Evolutionary conservation across 2,113 vertebrate genomes (phyloP).

Genomic region (Lepisosteus osseus): DNA sequence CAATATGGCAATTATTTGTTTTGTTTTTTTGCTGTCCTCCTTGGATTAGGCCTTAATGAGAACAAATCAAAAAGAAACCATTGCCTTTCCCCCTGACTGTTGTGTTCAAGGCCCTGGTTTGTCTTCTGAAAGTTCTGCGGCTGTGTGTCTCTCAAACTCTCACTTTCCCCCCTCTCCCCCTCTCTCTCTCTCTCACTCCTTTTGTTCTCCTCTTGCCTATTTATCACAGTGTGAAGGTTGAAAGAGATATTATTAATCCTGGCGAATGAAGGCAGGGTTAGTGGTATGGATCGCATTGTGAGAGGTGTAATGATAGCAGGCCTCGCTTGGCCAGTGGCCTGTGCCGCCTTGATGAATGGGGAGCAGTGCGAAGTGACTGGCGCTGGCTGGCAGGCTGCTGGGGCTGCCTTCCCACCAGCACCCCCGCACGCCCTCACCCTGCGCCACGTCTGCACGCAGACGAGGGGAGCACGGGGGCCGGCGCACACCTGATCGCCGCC

Average conservation of each 20-base stretch:
- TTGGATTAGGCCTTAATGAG: no score
- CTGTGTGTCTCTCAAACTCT: constrained; percentile 22
- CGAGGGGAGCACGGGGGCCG: constrained; percentile 71
- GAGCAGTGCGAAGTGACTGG: constrained; percentile 87
- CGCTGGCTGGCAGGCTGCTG: constrained; percentile 70
- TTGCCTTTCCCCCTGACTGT: no score
- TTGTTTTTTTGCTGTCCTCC: no score
- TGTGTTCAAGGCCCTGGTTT: background rate
- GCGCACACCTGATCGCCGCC: constrained; percentile 72
- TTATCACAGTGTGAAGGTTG: constrained; percentile 99
- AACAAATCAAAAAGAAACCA: no score
- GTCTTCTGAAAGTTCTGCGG: background rate
- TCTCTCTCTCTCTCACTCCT: constrained; percentile 75
- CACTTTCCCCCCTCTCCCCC: constrained; percentile 18
- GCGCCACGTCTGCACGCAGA: constrained; percentile 77
- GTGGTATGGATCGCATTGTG: constrained; percentile 99
- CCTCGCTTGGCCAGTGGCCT: constrained; percentile 99
- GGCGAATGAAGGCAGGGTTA: constrained; percentile 99
- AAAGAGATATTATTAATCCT: constrained; percentile 99
- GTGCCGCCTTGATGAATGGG: constrained; percentile 99
- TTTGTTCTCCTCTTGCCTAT: constrained; percentile 99
- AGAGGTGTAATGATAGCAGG: constrained; percentile 99
- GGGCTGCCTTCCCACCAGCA: constrained; percentile 58
- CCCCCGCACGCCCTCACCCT: constrained; percentile 34
- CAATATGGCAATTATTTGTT: no score